These are phyloP conservation scores for Oostethus manadensis DNA, from an alignment of 2,113 vertebrate genomes.

Conservation along the genomic window DNA sequence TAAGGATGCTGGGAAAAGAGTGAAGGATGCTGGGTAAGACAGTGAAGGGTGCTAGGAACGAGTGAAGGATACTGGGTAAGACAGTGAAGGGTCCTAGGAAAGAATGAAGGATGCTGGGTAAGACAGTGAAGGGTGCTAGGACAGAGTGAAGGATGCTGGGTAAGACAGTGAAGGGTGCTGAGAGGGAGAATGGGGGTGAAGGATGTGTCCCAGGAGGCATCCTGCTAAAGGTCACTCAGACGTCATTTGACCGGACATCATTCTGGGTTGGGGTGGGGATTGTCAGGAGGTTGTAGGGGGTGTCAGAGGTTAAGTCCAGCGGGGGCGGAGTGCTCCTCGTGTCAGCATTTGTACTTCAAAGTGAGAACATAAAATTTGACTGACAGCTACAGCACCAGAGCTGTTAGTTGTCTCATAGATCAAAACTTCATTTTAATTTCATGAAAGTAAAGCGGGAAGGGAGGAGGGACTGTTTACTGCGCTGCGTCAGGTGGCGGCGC, in stretches of 20 bases:
- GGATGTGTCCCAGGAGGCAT: constrained; percentile 50
- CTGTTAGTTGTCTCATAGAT: too few relatives aligned
- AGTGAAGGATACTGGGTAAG: constrained; percentile 21
- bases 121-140: too few relatives aligned
- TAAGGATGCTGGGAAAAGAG: too few relatives aligned
- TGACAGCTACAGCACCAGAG: too few relatives aligned
- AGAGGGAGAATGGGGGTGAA: constrained; percentile 14
- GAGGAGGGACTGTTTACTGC: too few relatives aligned
- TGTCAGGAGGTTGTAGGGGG: background rate
- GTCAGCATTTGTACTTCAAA: too few relatives aligned
- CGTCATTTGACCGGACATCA: constrained; percentile 51
- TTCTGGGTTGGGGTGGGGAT: constrained; percentile 27
- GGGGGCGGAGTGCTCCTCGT: background rate
- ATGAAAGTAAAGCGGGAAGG: too few relatives aligned
- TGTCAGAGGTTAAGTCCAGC: constrained; percentile 28
- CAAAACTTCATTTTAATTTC: too few relatives aligned
- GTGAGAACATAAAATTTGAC: too few relatives aligned
- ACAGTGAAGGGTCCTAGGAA: background rate
- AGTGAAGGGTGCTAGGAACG: background rate
- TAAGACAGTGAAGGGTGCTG: constrained; percentile 4
- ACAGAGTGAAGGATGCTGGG: too few relatives aligned
- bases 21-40: background rate
- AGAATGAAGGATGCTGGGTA: constrained; percentile 24
- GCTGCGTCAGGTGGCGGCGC: too few relatives aligned
- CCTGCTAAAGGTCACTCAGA: constrained; percentile 59